These are phyloP conservation scores for Conus ventricosus DNA, from an alignment of 1,140 invertebrate species.

Conservation along the genomic window DNA sequence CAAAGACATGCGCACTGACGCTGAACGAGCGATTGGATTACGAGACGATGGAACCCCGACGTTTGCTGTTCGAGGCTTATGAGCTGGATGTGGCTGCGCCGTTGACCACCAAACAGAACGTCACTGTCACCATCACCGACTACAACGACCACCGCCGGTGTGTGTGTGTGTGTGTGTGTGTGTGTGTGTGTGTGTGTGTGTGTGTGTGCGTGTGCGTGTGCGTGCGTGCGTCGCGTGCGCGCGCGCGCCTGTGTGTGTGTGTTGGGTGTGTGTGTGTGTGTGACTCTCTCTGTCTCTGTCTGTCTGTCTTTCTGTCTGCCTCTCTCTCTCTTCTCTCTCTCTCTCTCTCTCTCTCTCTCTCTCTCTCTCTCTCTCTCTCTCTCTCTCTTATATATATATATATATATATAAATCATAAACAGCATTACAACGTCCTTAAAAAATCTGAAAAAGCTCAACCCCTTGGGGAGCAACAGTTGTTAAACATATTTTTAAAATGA, in stretches of 20 bases:
- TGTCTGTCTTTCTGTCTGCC: neutral
- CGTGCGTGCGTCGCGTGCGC: neutral
- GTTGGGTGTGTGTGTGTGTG: neutral
- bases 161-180: conserved; percentile 12
- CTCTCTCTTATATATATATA: too few relatives aligned
- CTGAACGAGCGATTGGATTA: neutral
- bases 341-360: too few relatives aligned
- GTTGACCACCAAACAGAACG: neutral
- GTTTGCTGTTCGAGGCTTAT: neutral
- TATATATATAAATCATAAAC: too few relatives aligned
- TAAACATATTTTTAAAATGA: too few relatives aligned
- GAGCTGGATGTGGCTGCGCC: neutral
- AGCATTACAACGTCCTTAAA: too few relatives aligned
- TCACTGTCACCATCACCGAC: conserved; percentile 13
- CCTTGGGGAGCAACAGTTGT: too few relatives aligned
- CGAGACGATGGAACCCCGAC: neutral
- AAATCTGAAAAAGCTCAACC: too few relatives aligned
- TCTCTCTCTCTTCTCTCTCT: too few relatives aligned
- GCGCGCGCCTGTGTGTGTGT: neutral
- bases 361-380: too few relatives aligned
- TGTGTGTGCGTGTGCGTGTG: neutral
- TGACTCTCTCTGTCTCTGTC: neutral
- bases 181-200: neutral
- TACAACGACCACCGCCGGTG: conserved; percentile 18
- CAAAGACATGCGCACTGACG: conserved; percentile 1